These are phyloP conservation scores for Perodicticus potto DNA, from an alignment of 2,797 vertebrate species.

Conservation along the genomic window DNA sequence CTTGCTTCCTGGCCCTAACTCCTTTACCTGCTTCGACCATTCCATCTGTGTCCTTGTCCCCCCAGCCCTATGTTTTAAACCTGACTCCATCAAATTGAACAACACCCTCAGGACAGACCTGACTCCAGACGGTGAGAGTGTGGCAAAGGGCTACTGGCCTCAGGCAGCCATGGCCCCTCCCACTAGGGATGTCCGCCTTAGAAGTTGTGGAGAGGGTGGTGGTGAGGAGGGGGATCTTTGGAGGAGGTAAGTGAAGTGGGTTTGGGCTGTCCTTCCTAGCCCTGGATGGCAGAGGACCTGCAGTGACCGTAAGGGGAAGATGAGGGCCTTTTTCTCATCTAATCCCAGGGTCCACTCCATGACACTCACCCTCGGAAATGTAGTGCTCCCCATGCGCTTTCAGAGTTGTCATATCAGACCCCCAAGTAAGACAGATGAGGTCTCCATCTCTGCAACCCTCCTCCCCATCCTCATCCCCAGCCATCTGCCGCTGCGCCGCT, in stretches of 20 bases:
- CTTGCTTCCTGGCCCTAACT: neutral
- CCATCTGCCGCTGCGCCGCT: slow-evolving; percentile 9
- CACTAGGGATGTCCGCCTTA: neutral
- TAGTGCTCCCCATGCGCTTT: neutral
- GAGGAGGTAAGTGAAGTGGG: neutral
- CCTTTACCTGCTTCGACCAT: neutral
- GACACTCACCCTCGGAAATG: neutral
- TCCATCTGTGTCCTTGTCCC: neutral
- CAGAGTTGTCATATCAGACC: neutral
- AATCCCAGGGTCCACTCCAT: neutral
- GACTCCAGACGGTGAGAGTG: slow-evolving; percentile 3
- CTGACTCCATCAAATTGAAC: slow-evolving; percentile 63
- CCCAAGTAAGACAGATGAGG: neutral
- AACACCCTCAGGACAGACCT: neutral
- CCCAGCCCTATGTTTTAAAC: slow-evolving; percentile 70
- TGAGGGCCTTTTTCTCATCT: neutral
- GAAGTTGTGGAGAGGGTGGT: neutral
- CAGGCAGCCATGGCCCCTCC: neutral
- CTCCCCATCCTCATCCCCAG: neutral
- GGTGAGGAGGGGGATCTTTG: neutral
- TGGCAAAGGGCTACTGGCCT: neutral
- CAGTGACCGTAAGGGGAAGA: neutral
- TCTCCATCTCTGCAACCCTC: neutral
- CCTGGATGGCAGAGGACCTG: neutral
- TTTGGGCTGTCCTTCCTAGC: neutral